Percentiles rank a stretch among this genome's conserved stretches.
These are phyloP conservation scores for Stylophora pistillata DNA, from an alignment of 64 coral and sea anemone species.

Conservation along the genomic window DNA sequence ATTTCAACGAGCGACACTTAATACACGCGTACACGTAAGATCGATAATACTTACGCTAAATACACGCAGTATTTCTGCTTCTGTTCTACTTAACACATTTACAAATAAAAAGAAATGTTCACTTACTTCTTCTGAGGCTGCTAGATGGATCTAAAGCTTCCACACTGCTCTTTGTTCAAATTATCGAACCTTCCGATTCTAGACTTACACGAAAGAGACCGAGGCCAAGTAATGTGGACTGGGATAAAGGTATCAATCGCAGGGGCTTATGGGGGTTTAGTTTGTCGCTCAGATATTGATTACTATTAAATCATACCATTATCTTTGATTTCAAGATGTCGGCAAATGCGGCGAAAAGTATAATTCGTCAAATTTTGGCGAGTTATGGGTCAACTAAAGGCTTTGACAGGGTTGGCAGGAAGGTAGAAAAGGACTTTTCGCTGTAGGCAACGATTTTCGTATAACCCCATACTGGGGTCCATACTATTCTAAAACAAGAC, in stretches of 20 bases:
- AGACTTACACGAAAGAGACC: not conserved
- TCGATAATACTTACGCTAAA: not conserved
- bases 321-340: conserved; percentile 2
- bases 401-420: not conserved
- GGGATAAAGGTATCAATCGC: not conserved
- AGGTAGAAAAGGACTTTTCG: not conserved
- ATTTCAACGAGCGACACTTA: too few species aligned
- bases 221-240: not conserved
- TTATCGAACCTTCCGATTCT: not conserved
- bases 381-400: not conserved
- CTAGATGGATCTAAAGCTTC: not conserved
- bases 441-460: not conserved
- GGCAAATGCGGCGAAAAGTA: not conserved
- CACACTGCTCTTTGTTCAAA: conserved; percentile 4
- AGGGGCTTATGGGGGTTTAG: not conserved
- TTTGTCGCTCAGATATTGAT: too few species aligned
- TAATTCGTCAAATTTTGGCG: not conserved
- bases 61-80: not conserved
- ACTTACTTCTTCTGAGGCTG: conserved; percentile 8
- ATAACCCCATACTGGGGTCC: too few species aligned
- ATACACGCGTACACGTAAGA: not conserved
- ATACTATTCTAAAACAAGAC: too few species aligned
- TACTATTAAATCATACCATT: not conserved
- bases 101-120: not conserved
- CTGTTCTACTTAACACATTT: not conserved